Evolutionary conservation across 2,113 vertebrate genomes (phyloP), one percentile per base, ranked within the genome.

Genomic region (Hystrix brachyura): DNA sequence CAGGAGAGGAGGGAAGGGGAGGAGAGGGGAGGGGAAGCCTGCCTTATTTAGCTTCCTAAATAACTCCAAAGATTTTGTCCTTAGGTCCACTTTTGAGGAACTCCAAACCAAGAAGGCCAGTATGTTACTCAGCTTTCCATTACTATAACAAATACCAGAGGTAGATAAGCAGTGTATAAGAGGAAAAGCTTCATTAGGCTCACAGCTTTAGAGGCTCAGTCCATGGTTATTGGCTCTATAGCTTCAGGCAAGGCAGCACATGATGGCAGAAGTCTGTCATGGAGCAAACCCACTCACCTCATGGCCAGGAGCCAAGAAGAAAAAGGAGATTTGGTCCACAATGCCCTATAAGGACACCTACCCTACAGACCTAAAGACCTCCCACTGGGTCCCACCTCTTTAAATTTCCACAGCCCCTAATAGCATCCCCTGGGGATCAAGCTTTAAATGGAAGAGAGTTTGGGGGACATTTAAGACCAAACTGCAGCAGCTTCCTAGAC

Each of bases 71-170:
- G 25, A 60, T 8, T n/a, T 43, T 81, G 53, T 43, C 74, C 23
- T n/a, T n/a, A n/a, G 17, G 4, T 59, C 51, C 51, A 4, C 55
- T 86, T 34, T 60, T 12, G 62, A 67, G 78, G 1, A 79, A 83
- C 71, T 83, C 60, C 76, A 95, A 84, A 94, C 48, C 60, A 87
- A 94, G 53, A 83, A 90, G 7, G 5, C 72, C 25, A 46, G 43
- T 13, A 43, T 46, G 38, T 46, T 72, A 43, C 38, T 27, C 72
- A 76, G 25, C 14, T 62, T 60, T 60, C 57, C 12, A 25, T 60
- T 38, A 27, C 21, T 62, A 27, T 60, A 38, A n/a, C 32, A 10
- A 27, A 91, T 32, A 62, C 18, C 46, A 48, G 71, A 76, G 72
- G 27, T 76, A 76, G 43, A 48, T 76, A 76, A 76, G 11, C 43